A percentile compares a stretch with the other conserved stretches of the same genome.
These are phyloP conservation scores for Neomonachus schauinslandi DNA, from an alignment of 2,113 vertebrate species.

Conservation along the genomic window DNA sequence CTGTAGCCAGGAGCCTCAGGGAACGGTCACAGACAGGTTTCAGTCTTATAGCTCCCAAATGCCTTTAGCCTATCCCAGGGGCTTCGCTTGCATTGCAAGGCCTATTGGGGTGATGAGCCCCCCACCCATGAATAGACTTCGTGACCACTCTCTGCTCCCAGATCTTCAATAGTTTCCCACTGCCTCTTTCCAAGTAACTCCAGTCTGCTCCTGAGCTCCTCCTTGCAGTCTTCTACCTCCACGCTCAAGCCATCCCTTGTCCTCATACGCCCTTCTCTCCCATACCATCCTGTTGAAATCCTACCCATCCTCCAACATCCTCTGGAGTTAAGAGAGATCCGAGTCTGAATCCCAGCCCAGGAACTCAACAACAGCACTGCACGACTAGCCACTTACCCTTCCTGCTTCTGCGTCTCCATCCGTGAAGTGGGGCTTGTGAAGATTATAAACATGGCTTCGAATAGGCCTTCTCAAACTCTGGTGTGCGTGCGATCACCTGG, in stretches of 20 bases:
- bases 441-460: not conserved
- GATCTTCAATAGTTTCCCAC: not conserved
- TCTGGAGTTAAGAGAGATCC: not conserved
- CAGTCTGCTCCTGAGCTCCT: not conserved
- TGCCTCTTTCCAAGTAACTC: not conserved
- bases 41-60: fast-evolving
- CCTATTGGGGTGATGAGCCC: not conserved
- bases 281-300: not conserved
- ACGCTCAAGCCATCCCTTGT: not conserved
- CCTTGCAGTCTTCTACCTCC: fast-evolving
- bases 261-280: not conserved
- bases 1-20: not conserved
- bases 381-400: fast-evolving
- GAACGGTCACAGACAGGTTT: not conserved
- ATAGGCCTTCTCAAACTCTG: not conserved
- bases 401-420: not conserved
- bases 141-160: not conserved
- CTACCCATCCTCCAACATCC: not conserved
- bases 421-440: not conserved
- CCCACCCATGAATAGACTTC: too few relatives aligned
- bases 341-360: not conserved
- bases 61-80: not conserved
- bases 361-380: not conserved
- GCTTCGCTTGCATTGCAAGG: not conserved
- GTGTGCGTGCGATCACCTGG: fast-evolving